Conservation (phyloP, 1,140 invertebrate genomes). For the Microplitis mediator region DNA sequence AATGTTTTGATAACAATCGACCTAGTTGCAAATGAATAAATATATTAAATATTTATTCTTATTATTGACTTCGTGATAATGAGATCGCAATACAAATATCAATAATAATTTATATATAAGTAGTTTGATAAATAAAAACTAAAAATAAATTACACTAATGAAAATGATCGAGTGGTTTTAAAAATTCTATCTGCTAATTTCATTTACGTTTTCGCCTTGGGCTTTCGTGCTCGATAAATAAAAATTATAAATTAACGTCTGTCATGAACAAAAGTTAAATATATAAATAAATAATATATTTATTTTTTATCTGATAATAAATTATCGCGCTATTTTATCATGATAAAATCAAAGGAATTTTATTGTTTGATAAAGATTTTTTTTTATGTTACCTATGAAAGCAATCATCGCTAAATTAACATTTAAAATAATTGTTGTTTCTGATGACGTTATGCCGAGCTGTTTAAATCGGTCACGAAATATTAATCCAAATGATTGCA, state of each 20-base stretch:
- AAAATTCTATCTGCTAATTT: too few relatives aligned
- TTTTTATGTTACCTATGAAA: slow-evolving; percentile 62
- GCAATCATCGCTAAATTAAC: slow-evolving; percentile 69
- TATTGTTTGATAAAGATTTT: neutral
- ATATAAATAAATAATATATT: too few relatives aligned
- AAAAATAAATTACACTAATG: too few relatives aligned
- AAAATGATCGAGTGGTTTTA: too few relatives aligned
- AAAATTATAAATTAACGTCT: too few relatives aligned
- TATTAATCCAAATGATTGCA: slow-evolving; percentile 72
- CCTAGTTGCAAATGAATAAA: neutral
- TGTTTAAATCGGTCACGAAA: slow-evolving; percentile 67
- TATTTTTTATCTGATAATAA: neutral
- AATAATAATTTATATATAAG: too few relatives aligned
- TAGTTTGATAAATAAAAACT: too few relatives aligned
- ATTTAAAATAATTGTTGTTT: slow-evolving; percentile 72
- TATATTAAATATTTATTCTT: neutral
- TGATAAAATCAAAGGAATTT: neutral
- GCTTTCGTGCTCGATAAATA: too few relatives aligned
- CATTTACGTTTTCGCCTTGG: too few relatives aligned
- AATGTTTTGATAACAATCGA: slow-evolving; percentile 14
- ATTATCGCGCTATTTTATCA: neutral
- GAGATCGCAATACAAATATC: too few relatives aligned
- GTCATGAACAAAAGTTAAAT: too few relatives aligned
- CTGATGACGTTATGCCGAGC: slow-evolving; percentile 65
- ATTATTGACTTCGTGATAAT: too few relatives aligned